Evolutionary conservation across 2,797 vertebrate genomes (phyloP).

Genomic region (Hypotaenidia philippensis): DNA sequence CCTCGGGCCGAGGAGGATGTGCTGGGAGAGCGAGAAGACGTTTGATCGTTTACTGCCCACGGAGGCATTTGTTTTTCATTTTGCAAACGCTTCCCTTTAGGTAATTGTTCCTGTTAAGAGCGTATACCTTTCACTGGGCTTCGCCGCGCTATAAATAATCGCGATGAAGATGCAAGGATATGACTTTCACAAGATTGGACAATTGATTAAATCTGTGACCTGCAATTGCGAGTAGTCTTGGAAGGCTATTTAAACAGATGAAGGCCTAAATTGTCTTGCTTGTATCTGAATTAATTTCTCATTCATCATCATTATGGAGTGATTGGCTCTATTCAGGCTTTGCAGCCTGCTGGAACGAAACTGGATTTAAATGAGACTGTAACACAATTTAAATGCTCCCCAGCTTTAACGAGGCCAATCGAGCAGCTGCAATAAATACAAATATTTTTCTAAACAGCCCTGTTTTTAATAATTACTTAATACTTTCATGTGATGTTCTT

Average conservation of each 20-base stretch:
- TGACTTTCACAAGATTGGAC: slow-evolving; percentile 95
- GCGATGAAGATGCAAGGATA: slow-evolving; percentile 94
- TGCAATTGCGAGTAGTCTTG: slow-evolving; percentile 96
- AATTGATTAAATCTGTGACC: slow-evolving; percentile 99
- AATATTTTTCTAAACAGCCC: slow-evolving; percentile 87
- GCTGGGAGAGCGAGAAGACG: slow-evolving; percentile 18
- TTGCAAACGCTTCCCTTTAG: slow-evolving; percentile 80
- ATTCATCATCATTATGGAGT: slow-evolving; percentile 99
- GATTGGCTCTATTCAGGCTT: slow-evolving; percentile 94
- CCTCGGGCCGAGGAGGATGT: slow-evolving; percentile 8
- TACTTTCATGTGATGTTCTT: slow-evolving; percentile 81
- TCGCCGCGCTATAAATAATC: slow-evolving; percentile 93
- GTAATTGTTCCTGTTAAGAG: slow-evolving; percentile 84
- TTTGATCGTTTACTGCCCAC: slow-evolving; percentile 75
- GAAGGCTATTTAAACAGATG: slow-evolving; percentile 99
- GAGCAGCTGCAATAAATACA: slow-evolving; percentile 93
- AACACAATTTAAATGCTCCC: slow-evolving; percentile 94
- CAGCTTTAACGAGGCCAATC: slow-evolving; percentile 84
- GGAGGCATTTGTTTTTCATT: slow-evolving; percentile 82
- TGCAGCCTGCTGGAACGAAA: slow-evolving; percentile 89
- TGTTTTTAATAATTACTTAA: slow-evolving; percentile 88
- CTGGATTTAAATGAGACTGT: slow-evolving; percentile 95
- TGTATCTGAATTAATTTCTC: slow-evolving; percentile 99
- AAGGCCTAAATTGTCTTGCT: slow-evolving; percentile 98
- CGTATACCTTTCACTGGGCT: slow-evolving; percentile 81